These are phyloP conservation scores for Pollenia amentaria DNA, from an alignment of 2,888 invertebrate genomes.

Conservation along the genomic window DNA sequence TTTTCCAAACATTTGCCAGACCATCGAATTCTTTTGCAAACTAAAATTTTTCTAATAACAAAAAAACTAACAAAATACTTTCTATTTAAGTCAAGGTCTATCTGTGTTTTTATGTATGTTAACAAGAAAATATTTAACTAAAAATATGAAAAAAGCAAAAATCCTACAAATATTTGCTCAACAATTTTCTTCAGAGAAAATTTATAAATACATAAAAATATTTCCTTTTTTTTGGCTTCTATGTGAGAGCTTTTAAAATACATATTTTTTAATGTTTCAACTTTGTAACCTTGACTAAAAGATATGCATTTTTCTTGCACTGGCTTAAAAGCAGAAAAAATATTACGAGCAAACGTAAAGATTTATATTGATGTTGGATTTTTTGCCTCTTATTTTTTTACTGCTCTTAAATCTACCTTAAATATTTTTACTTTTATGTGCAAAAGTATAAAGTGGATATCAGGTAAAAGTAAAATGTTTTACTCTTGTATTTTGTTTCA, in stretches of 20 bases:
- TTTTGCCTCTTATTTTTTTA: slow-evolving; percentile 2
- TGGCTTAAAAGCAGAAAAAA: not conserved
- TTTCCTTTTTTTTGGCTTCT: slow-evolving; percentile 1
- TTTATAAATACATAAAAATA: not conserved
- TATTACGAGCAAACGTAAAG: slow-evolving; percentile 7
- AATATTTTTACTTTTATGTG: slow-evolving; percentile 30
- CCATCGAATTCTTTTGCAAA: slow-evolving; percentile 20
- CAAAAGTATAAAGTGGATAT: not conserved
- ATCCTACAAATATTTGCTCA: slow-evolving; percentile 60
- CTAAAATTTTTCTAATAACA: slow-evolving; percentile 34
- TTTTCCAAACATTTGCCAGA: not conserved
- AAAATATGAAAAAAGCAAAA: slow-evolving; percentile 11
- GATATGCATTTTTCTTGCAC: slow-evolving; percentile 33
- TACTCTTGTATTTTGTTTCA: not conserved
- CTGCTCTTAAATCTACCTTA: slow-evolving; percentile 34
- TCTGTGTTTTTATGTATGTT: slow-evolving; percentile 28
- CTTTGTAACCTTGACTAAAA: slow-evolving; percentile 50
- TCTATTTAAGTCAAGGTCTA: slow-evolving; percentile 59
- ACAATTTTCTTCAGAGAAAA: slow-evolving; percentile 45
- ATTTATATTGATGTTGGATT: slow-evolving; percentile 28
- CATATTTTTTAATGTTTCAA: slow-evolving; percentile 60
- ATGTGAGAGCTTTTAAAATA: slow-evolving; percentile 16
- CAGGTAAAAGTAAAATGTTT: not conserved
- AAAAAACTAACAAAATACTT: slow-evolving; percentile 10
- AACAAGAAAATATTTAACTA: slow-evolving; percentile 50